Percentiles rank a stretch among this genome's conserved stretches.
phyloP scores from a whole-genome alignment of 37 sponge, comb jelly and placozoan species.

The Mnemiopsis leidyi region DNA sequence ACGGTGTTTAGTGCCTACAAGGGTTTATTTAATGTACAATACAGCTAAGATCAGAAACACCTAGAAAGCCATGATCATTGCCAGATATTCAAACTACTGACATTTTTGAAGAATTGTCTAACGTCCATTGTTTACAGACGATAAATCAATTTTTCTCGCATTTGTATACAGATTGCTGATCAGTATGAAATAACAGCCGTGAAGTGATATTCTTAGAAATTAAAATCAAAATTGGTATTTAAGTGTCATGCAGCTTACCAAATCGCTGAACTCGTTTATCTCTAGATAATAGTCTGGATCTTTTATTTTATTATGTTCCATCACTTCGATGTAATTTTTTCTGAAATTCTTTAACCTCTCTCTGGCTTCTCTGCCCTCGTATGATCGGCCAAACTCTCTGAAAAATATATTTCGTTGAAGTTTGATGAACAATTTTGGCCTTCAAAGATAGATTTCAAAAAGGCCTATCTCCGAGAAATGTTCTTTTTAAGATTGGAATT shows the following conservation, averaged over 20 bases:
- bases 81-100: no score
- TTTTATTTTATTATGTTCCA: neutral
- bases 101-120: no score
- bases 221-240: no score
- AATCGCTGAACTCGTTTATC: slow-evolving; percentile 29
- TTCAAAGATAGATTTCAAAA: neutral
- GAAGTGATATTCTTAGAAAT: no score
- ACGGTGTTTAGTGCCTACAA: no score
- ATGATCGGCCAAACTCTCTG: slow-evolving; percentile 19
- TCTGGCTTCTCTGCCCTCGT: neutral
- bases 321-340: neutral
- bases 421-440: neutral
- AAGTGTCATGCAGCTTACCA: slow-evolving; percentile 24
- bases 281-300: neutral
- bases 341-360: neutral
- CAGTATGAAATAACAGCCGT: no score
- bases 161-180: no score
- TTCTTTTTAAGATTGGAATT: neutral
- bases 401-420: neutral
- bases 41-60: no score
- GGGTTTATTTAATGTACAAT: no score
- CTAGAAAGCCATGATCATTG: no score
- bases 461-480: neutral
- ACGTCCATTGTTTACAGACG: no score
- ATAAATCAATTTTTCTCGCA: no score